Conservation (phyloP, 1,140 invertebrate genomes). For the Zaprionus africanus region DNA sequence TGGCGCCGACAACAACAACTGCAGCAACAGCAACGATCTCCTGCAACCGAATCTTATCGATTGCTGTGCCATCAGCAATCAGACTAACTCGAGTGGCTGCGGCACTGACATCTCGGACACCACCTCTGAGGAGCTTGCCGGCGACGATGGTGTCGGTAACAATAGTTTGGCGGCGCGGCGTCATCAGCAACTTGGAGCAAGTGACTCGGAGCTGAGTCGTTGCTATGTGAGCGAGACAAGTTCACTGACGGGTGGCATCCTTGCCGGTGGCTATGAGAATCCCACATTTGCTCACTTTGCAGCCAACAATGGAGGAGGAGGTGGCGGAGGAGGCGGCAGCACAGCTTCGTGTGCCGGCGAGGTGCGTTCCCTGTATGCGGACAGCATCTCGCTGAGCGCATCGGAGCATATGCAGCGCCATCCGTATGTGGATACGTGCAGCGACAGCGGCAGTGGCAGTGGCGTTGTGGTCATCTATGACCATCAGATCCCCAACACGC, state of each 20-base stretch:
- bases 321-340: conserved; percentile 7
- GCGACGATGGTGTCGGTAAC: conserved; percentile 17
- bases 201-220: conserved; percentile 81
- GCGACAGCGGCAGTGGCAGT: conserved; percentile 60
- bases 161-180: conserved; percentile 30
- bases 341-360: neutral
- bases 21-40: conserved; percentile 42
- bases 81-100: conserved; percentile 79
- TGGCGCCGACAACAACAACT: conserved; percentile 33
- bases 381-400: conserved; percentile 60
- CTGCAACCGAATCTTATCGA: conserved; percentile 44
- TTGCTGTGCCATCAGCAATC: conserved; percentile 76
- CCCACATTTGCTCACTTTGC: conserved; percentile 81
- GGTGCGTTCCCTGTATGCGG: conserved; percentile 48
- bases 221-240: conserved; percentile 83
- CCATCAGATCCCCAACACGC: conserved; percentile 80
- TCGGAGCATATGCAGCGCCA: conserved; percentile 62
- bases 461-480: conserved; percentile 81
- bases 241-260: conserved; percentile 70
- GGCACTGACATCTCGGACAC: conserved; percentile 82
- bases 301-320: conserved; percentile 36
- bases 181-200: conserved; percentile 58
- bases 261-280: conserved; percentile 78
- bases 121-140: conserved; percentile 72
- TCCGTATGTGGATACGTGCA: conserved; percentile 69